These are phyloP conservation scores for Hyposoter didymator DNA, from an alignment of 2,888 invertebrate genomes.

Conservation along the genomic window DNA sequence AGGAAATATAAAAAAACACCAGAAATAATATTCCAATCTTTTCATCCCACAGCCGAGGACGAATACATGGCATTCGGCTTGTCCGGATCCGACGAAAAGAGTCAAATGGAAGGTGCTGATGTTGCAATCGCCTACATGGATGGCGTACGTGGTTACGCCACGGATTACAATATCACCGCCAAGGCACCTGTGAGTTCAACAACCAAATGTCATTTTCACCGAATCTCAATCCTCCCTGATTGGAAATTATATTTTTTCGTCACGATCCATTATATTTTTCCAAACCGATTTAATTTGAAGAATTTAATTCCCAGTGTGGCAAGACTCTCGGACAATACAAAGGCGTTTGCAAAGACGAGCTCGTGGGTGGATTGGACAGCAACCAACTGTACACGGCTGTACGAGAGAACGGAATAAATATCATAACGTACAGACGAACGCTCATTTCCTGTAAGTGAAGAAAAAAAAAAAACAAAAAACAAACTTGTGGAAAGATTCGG, in stretches of 20 bases:
- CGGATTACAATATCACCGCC: slow-evolving; percentile 94
- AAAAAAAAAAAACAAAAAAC: background rate
- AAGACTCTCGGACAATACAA: slow-evolving; percentile 94
- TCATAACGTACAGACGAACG: slow-evolving; percentile 91
- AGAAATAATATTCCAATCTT: background rate
- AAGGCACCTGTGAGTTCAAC: slow-evolving; percentile 88
- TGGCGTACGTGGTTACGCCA: slow-evolving; percentile 89
- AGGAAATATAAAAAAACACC: background rate
- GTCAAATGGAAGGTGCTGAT: slow-evolving; percentile 94
- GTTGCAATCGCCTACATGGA: slow-evolving; percentile 92
- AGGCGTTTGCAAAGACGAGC: slow-evolving; percentile 94
- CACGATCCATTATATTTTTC: background rate
- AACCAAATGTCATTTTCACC: background rate
- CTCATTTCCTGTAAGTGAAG: slow-evolving; percentile 89
- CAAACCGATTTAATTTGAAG: background rate
- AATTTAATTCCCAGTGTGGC: slow-evolving; percentile 87
- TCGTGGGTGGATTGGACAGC: slow-evolving; percentile 92
- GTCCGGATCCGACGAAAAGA: slow-evolving; percentile 89
- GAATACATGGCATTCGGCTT: slow-evolving; percentile 96
- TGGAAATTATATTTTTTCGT: background rate
- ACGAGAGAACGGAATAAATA: slow-evolving; percentile 91
- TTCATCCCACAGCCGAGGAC: slow-evolving; percentile 85
- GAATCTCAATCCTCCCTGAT: background rate
- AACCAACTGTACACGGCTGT: slow-evolving; percentile 92
- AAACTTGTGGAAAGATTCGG: background rate